Evolutionary conservation across 2,888 invertebrate species (phyloP), one percentile per base, ranked within the genome.

Genomic region (Eristalis pertinax): DNA sequence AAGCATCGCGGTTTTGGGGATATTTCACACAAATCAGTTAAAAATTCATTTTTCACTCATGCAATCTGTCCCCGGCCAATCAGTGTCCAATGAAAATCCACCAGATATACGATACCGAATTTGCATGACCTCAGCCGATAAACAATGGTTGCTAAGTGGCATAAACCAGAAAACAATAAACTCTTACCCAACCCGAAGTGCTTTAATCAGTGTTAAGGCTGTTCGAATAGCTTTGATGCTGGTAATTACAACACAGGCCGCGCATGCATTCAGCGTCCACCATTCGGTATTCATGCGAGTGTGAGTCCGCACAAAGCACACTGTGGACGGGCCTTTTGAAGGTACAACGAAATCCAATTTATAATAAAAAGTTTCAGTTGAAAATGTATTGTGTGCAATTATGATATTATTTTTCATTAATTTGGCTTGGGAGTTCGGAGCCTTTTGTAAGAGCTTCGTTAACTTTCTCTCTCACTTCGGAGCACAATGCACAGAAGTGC

Each of bases 381-480:
- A 35, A 50, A 50, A 50, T 50, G 50, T 19, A 50, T n/a, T 50
- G 2, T 50, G 50, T 50, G n/a, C 19, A 19, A 50, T 50, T 19
- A 19, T 43, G 7, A n/a, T 38, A 38, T 62, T 7, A 13, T 41
- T 72, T 62, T 67, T 15, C 41, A 41, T 62, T 41, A 72, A 73
- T 63, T 73, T 19, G 50, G 19, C n/a, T 8, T 19, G 19, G 13
- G 11, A 13, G 29, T 8, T 19, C 13, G 13, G 11, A 13, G 29
- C 22, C 22, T 62, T 43, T 73, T 63, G 15, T 13, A 73, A 73
- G 29, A 32, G 62, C 43, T 63, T 50, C 63, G 63, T 50, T 22
- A 50, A 73, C 73, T 73, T 73, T 73, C 73, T 43, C 73, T 43
- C 73, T 73, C 32, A 50, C 19, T 19, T 19, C 50, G n/a, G n/a